phyloP scores from a whole-genome alignment of 2,888 invertebrate species.

The Synanthedon tipuliformis region DNA sequence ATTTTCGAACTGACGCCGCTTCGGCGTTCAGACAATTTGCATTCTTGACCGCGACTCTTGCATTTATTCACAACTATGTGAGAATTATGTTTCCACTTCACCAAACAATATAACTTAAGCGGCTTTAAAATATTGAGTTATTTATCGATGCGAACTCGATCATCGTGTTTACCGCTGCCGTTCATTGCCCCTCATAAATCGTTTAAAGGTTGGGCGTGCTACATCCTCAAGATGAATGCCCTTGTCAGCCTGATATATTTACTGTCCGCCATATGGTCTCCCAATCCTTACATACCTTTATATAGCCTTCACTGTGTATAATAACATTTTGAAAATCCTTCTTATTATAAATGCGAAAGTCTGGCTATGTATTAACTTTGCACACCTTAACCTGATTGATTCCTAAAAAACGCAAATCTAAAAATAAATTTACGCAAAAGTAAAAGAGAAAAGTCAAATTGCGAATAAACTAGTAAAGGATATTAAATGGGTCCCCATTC shows the following conservation, averaged over 20 bases:
- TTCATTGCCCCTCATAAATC: constrained; percentile 61
- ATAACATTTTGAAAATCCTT: too few species aligned
- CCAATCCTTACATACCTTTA: constrained; percentile 5
- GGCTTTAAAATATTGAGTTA: constrained; percentile 28
- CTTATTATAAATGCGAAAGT: too few species aligned
- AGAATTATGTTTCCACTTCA: constrained; percentile 20
- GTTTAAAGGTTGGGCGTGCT: constrained; percentile 64
- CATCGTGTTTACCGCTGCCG: constrained; percentile 31
- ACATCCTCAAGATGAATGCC: constrained; percentile 62
- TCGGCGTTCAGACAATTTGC: constrained; percentile 38
- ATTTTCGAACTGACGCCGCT: constrained; percentile 48
- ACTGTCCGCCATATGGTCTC: constrained; percentile 50
- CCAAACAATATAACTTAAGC: not conserved
- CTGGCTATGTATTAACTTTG: too few species aligned
- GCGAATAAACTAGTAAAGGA: too few species aligned
- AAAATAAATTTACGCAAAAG: too few species aligned
- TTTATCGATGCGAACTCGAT: constrained; percentile 22
- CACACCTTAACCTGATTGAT: too few species aligned
- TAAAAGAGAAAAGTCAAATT: too few species aligned
- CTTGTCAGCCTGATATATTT: constrained; percentile 62
- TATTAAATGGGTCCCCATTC: too few species aligned
- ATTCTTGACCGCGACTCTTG: constrained; percentile 41
- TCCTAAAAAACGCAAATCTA: too few species aligned
- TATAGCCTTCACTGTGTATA: not conserved
- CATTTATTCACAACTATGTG: constrained; percentile 32